These are phyloP conservation scores for Eulimnadia texana DNA, from an alignment of 1,140 invertebrate genomes.

Conservation along the genomic window DNA sequence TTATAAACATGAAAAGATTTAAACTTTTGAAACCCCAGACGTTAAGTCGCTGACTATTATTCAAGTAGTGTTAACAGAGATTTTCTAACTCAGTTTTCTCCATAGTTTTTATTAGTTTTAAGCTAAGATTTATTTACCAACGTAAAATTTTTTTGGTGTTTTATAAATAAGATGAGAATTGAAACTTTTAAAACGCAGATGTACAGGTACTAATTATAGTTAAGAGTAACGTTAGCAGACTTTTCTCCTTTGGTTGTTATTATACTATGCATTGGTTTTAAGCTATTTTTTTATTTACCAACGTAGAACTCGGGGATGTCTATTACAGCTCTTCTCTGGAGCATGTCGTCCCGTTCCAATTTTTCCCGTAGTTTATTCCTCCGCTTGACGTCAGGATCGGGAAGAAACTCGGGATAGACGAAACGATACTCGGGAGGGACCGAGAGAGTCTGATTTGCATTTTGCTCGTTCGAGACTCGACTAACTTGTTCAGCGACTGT, in stretches of 20 bases:
- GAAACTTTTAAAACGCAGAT: no score
- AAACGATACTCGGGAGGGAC: slow-evolving; percentile 42
- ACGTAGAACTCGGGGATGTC: slow-evolving; percentile 97
- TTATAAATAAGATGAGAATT: no score
- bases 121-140: no score
- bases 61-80: no score
- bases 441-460: not conserved
- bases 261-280: no score
- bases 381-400: slow-evolving; percentile 59
- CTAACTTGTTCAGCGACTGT: not conserved
- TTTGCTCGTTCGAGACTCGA: not conserved
- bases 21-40: not conserved
- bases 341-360: slow-evolving; percentile 84
- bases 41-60: no score
- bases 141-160: no score
- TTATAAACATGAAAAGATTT: slow-evolving; percentile 25
- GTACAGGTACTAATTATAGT: no score
- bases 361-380: slow-evolving; percentile 72
- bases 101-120: no score
- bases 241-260: no score
- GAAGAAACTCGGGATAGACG: slow-evolving; percentile 88
- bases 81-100: no score
- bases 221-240: no score
- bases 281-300: slow-evolving; percentile 40
- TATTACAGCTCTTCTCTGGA: slow-evolving; percentile 61